Evolutionary conservation across 2,797 vertebrate genomes (phyloP).

Genomic region (Tragelaphus eurycerus): DNA sequence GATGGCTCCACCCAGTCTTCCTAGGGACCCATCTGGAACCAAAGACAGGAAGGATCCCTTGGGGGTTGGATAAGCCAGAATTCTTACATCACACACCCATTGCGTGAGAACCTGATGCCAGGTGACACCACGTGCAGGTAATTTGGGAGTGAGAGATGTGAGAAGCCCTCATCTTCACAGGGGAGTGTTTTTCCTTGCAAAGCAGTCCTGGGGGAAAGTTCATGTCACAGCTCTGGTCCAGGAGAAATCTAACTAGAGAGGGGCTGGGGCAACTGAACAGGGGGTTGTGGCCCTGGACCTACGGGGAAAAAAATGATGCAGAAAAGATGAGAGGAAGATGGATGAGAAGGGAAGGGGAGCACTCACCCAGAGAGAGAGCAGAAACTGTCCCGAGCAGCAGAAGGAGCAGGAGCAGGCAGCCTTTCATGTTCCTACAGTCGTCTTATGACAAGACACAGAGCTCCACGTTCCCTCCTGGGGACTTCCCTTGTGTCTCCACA

Average conservation of each 20-base stretch:
- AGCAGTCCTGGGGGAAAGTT: background rate
- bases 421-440: background rate
- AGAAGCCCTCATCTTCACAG: background rate
- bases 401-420: background rate
- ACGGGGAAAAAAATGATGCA: rapidly evolving
- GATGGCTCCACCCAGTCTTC: rapidly evolving
- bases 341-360: too few species aligned
- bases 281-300: background rate
- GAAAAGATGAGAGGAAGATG: background rate
- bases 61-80: background rate
- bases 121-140: background rate
- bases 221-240: background rate
- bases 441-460: background rate
- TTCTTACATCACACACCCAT: background rate
- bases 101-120: background rate
- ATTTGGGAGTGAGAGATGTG: background rate
- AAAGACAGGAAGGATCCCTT: background rate
- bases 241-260: background rate
- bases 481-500: background rate
- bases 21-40: rapidly evolving
- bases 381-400: slow-evolving; percentile 32
- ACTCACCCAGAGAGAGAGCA: slow-evolving; percentile 43
- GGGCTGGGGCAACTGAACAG: background rate
- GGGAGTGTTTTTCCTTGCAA: background rate
- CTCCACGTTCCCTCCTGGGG: background rate